A percentile compares a stretch with the other conserved stretches of the same genome.
Evolutionary conservation across 2,113 vertebrate genomes (phyloP).

Genomic region (Osmerus mordax): DNA sequence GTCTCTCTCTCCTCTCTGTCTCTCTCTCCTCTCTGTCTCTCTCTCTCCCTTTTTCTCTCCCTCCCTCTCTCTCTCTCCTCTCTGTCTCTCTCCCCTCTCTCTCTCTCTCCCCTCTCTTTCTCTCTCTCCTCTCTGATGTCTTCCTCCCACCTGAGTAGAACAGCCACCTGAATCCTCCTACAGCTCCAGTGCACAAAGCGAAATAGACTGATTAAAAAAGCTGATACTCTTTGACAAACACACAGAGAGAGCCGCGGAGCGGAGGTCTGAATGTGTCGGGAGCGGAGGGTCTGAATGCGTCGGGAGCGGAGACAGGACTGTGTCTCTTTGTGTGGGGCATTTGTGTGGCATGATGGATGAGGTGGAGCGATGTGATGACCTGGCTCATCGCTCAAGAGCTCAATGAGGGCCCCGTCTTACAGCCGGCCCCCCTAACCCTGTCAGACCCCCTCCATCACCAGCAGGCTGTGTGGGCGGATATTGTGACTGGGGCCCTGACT

Average conservation of each 20-base stretch:
- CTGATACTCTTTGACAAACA: no score
- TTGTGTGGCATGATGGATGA: slow-evolving; percentile 80
- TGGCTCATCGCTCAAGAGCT: slow-evolving; percentile 79
- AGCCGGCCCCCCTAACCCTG: slow-evolving; percentile 54
- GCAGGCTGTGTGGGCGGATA: slow-evolving; percentile 72
- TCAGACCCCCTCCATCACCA: slow-evolving; percentile 37
- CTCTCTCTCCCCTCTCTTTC: background rate
- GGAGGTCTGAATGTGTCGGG: slow-evolving; percentile 55
- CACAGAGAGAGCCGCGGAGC: background rate
- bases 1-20: background rate
- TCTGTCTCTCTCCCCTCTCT: background rate
- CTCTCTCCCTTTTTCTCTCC: background rate
- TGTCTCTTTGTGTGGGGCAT: slow-evolving; percentile 71
- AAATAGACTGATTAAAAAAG: slow-evolving; percentile 19
- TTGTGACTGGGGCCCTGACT: slow-evolving; percentile 45
- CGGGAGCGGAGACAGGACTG: slow-evolving; percentile 70
- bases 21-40: no score
- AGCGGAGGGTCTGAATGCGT: slow-evolving; percentile 59
- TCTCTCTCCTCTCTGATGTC: slow-evolving; percentile 1
- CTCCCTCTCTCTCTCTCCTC: background rate
- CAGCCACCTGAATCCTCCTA: slow-evolving; percentile 65
- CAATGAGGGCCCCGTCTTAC: slow-evolving; percentile 75
- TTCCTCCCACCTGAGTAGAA: slow-evolving; percentile 47
- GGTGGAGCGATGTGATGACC: slow-evolving; percentile 78
- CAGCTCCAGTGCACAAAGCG: slow-evolving; percentile 54